phyloP scores from a whole-genome alignment of 2,113 vertebrate genomes.

The Galbula dea region DNA sequence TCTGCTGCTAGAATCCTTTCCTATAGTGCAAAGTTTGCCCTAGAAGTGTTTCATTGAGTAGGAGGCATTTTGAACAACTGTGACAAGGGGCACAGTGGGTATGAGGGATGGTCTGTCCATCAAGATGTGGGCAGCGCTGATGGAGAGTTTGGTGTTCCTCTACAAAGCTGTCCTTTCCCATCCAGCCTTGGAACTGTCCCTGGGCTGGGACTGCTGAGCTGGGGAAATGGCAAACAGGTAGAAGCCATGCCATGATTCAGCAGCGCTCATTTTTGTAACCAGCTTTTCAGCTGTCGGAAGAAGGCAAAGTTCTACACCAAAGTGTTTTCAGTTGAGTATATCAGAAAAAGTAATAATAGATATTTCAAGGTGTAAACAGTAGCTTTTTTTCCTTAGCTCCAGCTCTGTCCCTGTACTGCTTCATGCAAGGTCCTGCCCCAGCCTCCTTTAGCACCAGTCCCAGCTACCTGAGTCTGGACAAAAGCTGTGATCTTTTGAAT shows the following conservation, averaged over 20 bases:
- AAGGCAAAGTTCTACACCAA: neutral
- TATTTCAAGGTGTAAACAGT: neutral
- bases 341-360: neutral
- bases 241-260: neutral
- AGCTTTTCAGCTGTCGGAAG: neutral
- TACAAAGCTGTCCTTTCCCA: neutral
- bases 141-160: neutral
- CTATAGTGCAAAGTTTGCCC: neutral
- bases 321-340: neutral
- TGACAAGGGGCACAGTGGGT: rapidly evolving
- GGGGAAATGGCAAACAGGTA: neutral
- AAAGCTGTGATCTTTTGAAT: neutral
- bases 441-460: neutral
- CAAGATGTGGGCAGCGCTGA: neutral
- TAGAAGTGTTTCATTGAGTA: neutral
- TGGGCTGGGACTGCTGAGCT: neutral
- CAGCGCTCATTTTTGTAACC: neutral
- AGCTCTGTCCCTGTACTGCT: neutral
- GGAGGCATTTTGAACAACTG: neutral
- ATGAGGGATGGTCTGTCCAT: neutral
- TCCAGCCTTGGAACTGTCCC: rapidly evolving
- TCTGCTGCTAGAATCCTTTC: neutral
- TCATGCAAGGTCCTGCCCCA: neutral
- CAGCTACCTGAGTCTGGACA: neutral
- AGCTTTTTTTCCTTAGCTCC: neutral